Evolutionary conservation across 92 coral and sea anemone species (phyloP), one percentile per base, ranked within the genome.

Genomic region (Heliopora coerulea): DNA sequence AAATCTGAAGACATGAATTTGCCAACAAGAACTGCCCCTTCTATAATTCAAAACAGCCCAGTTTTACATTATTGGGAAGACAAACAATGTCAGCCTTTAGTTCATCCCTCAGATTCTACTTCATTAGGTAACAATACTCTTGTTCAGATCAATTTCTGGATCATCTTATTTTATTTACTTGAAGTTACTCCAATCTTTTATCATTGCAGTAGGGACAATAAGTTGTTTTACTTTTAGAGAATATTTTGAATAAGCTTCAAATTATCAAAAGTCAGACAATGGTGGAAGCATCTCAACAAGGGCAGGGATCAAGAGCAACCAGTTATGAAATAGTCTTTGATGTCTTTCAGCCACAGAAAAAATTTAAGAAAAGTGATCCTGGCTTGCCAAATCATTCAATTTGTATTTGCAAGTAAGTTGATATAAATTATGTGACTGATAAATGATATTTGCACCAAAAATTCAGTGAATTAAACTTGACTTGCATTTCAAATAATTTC

Each of bases 271-370:
- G 76, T 18, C 62, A 69, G 6, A 49, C 60, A 15, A 19, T 19
- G 60, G 28, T n/a, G 27, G 56, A 41, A 20, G 42, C 48, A 49
- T 49, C 44, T 8, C 2, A 32, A 21, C 46, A 31, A 13, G 39
- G 17, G 24, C 15, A n/a, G 18, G 48, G 32, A n/a, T 42, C 21
- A 24, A n/a, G n/a, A n/a, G 0, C 58, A 27, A 31, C 46, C 2
- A 15, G 33, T 42, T 69, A 49, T 69, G 18, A 69, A 52, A 69
- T 93, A 46, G 85, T 78, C n/a, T 89, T 90, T 77, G 95, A 93
- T 73, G 98, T 93, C 49, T 90, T 85, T 56, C 96, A 90, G 42
- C 98, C 98, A 1, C 86, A 91, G 29, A 49, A 79, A 60, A 76
- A 85, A 65, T 93, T 86, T 78, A 86, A 86, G 73, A 93, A 93